Conservation (phyloP, 2,888 invertebrate species). For the Alentia gelatinosa region DNA sequence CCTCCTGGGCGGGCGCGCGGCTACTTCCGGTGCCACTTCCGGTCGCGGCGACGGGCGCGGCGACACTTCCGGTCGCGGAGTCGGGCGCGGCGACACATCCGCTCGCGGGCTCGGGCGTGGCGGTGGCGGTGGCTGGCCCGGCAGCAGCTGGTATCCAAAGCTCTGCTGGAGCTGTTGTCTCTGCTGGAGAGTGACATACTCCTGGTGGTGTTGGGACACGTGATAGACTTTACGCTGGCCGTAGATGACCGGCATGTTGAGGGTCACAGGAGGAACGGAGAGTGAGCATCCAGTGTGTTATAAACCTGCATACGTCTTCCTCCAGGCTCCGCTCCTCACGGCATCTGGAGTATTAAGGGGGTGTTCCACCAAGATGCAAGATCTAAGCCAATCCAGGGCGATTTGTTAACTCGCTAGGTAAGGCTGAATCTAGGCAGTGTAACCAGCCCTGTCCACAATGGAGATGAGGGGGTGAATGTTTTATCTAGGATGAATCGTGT, state of each 20-base stretch:
- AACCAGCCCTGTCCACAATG: too few relatives aligned
- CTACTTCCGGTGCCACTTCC: background rate
- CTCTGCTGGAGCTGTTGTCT: background rate
- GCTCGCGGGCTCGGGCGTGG: background rate
- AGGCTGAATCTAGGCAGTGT: too few relatives aligned
- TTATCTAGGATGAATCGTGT: too few relatives aligned
- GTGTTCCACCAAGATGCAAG: too few relatives aligned
- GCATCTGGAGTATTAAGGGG: too few relatives aligned
- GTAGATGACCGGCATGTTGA: slow-evolving; percentile 30
- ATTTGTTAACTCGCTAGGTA: too few relatives aligned
- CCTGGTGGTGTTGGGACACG: slow-evolving; percentile 26
- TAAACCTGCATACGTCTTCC: background rate
- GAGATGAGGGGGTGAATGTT: too few relatives aligned
- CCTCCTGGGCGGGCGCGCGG: background rate
- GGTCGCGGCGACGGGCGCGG: background rate
- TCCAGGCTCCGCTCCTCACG: too few relatives aligned
- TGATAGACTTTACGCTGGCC: slow-evolving; percentile 25
- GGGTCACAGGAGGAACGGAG: background rate
- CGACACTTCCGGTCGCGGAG: background rate
- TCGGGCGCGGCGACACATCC: background rate
- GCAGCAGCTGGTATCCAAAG: background rate
- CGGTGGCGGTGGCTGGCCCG: background rate
- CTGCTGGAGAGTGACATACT: background rate
- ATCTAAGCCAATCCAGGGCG: too few relatives aligned
- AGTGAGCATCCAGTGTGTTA: background rate